These are phyloP conservation scores for Bombus vancouverensis DNA, from an alignment of 1,140 invertebrate genomes.

Conservation along the genomic window DNA sequence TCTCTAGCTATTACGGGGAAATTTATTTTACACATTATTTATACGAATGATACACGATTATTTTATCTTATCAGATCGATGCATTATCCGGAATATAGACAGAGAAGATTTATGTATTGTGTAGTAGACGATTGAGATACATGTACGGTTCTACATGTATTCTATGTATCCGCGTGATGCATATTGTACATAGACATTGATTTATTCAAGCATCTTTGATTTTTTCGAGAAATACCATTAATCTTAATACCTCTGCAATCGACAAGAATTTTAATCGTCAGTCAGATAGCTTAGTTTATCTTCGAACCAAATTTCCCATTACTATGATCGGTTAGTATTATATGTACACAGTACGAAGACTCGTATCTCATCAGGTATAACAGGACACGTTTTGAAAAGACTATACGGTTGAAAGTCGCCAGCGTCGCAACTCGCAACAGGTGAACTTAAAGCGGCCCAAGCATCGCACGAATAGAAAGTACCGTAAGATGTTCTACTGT, in stretches of 20 bases:
- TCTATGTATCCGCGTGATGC: not conserved
- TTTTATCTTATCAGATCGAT: constrained; percentile 39
- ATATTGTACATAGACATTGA: not conserved
- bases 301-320: constrained; percentile 14
- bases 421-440: constrained; percentile 37
- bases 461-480: constrained; percentile 36
- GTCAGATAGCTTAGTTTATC: not conserved
- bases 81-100: not conserved
- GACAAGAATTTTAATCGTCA: not conserved
- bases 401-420: constrained; percentile 1
- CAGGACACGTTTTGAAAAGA: constrained; percentile 5
- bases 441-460: constrained; percentile 32
- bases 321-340: not conserved
- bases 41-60: too few relatives aligned
- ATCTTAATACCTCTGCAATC: constrained; percentile 11
- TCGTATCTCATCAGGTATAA: constrained; percentile 8
- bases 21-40: not conserved
- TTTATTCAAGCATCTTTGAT: not conserved
- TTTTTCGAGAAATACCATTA: not conserved
- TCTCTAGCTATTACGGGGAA: too few relatives aligned
- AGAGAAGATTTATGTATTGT: not conserved
- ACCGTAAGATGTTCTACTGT: constrained; percentile 7
- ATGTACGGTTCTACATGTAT: not conserved
- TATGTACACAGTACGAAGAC: not conserved
- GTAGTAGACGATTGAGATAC: not conserved